phyloP scores from a whole-genome alignment of 1,140 invertebrate species.

The Drosophila subobscura region DNA sequence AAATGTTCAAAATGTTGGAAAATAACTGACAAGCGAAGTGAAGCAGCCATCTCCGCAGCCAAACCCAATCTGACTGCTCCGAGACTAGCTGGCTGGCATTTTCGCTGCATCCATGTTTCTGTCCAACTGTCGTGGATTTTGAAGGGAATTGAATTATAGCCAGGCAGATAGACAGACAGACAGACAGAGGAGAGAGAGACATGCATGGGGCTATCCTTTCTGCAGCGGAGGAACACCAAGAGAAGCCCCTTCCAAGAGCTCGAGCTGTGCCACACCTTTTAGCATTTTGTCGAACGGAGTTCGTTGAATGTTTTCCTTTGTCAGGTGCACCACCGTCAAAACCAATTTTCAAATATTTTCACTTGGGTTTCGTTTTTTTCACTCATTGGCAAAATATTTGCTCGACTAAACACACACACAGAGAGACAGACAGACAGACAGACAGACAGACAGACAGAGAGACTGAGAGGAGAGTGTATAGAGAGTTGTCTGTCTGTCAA shows the following conservation, averaged over 20 bases:
- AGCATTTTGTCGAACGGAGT: constrained; percentile 27
- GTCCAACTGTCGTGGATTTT: constrained; percentile 67
- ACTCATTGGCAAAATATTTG: constrained; percentile 75
- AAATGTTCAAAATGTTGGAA: constrained; percentile 75
- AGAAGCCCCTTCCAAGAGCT: not conserved
- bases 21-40: constrained; percentile 70
- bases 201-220: constrained; percentile 42
- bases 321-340: constrained; percentile 73
- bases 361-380: constrained; percentile 58
- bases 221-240: not conserved
- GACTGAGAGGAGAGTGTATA: constrained; percentile 7
- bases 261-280: not conserved
- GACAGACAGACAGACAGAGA: constrained; percentile 19
- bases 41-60: constrained; percentile 11
- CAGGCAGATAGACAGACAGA: constrained; percentile 1
- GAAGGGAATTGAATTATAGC: constrained; percentile 72
- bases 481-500: constrained; percentile 37
- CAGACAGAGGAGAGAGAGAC: constrained; percentile 3
- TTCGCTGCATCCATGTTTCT: constrained; percentile 34
- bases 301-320: constrained; percentile 73
- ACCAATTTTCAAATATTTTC: constrained; percentile 83
- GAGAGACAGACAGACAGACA: constrained; percentile 17
- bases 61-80: not conserved
- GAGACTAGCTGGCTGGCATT: constrained; percentile 9
- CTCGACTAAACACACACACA: constrained; percentile 66